Base-by-base conservation (phyloP, 2,888 invertebrate species). In the Sesamia inferens region DNA sequence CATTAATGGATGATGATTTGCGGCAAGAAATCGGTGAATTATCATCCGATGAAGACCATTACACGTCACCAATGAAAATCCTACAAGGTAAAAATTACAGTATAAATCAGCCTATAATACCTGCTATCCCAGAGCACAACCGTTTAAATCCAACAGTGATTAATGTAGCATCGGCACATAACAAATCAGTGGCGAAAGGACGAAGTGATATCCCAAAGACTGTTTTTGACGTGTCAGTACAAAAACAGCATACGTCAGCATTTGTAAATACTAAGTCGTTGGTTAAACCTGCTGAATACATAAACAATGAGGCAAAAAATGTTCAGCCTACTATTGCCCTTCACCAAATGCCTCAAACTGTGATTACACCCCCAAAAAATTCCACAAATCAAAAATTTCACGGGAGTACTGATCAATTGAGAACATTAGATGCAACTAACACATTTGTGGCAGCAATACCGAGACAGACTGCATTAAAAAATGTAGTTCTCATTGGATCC, bases 11-110 rank as follows among this genome's bases (percentile, higher is more conserved):
- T 85, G 96, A 94, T 82, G 96, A 94, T 80, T 89, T 94, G 74
- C 89, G 92, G 72, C 87, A 96, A 93, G 93, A 97, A 92, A 93
- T 96, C 48, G 92, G 95, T 14, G 94, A 96, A 88, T 82, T 95
- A 72, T 92, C 93, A 86, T 93, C 93, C 82, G 91, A 97, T 85
- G 89, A 96, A 82, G 90, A 96, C 42, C 80, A 85, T 65, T 93
- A 90, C 76, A 76, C 78, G 54, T 16, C 85, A 42, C 67, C 88
- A 39, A 72, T 83, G 59, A 76, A 77, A 68, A 68, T 70, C 48
- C 69, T 79, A 59, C 91, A 90, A 85, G 71, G 78, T n/a, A 90
- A 89, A 81, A 47, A 44, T 61, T 75, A 71, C 54, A 55, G 11
- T 22, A 11, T 62, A 19, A 85, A 74, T 72, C 82, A 82, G 57